Base-by-base conservation (phyloP, 2,888 invertebrate genomes). In the Metallyticus violacea region DNA sequence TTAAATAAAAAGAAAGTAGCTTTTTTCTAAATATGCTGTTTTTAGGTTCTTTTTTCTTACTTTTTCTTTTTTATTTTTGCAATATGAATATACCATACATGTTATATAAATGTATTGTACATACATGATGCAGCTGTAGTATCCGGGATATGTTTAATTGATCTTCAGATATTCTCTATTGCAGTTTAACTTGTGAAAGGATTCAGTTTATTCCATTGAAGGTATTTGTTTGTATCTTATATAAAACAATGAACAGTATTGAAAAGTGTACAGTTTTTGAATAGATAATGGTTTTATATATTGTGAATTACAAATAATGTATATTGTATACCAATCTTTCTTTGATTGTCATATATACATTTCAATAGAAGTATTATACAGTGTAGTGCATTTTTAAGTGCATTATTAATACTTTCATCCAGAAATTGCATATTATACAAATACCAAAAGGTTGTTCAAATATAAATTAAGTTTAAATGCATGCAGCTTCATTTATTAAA, bases 261-360 rank as follows among this genome's bases (percentile, higher is more conserved):
- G 29, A 83, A 83, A 77, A 77, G 40, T 83, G 77, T 83, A 83
- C 83, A 83, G 81, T 40, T 81, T 81, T 30, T 81, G 40, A 81
- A 81, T 81, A 40, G 83, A 77, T 83, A 83, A 83, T 77, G 29
- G 29, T 83, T 83, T 83, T 83, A 83, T 83, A 83, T 83, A 83
- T 77, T 83, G 77, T n/a, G 40, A 62, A 62, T 62, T 7, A 62
- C 22, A 22, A 62, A 62, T 62, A 62, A 28, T 83, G 83, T 81
- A 7, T 81, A 28, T 81, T 81, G 81, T 83, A 83, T 83, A 83
- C 77, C 29, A 83, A 77, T 25, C 77, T 77, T 29, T 83, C 25
- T 77, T 62, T 62, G 40, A 81, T 81, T 81, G 81, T 83, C 77
- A 40, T 83, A 77, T 83, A 77, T 77, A 83, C 83, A 83, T 83